Base-by-base conservation (phyloP, 2,113 vertebrate species). In the Speoplatyrhinus poulsoni region DNA sequence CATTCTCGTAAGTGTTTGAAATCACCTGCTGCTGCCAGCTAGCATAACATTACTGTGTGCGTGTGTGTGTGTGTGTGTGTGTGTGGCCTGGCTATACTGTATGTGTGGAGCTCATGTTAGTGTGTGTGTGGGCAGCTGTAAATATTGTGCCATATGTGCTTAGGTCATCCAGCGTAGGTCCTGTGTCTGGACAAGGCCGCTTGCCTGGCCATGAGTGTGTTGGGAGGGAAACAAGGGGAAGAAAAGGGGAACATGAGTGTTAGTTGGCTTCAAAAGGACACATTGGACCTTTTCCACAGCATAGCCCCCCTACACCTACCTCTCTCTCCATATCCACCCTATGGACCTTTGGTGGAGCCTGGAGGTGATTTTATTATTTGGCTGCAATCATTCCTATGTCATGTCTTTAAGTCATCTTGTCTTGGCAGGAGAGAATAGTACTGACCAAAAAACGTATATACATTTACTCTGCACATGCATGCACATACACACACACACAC, bases 21-120 rank as follows among this genome's bases (percentile, higher is more conserved):
- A 79, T 80, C 80, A 81, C 73, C 83, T 83, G 83, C 74, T 78
- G 78, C 73, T 88, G 86, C 85, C 83, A 82, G 70, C 82, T 62
- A 81, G 12, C 68, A 68, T 41, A 62, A 32, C 60, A 73, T 67
- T 60, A 76, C 53, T 41, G 69, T 65, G 63, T 67, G n/a, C n/a
- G 74, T 57, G 70, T 81, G 70, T 70, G 70, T 55, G 52, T 41
- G 63, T 41, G 36, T 41, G 36, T 41, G 36, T 41, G 36, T 41
- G 4, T 5, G 5, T 8, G 36, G 36, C 36, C 6, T 5, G 1
- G 36, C 36, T 26, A 3, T 26, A 26, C 36, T 41, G 36, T 41
- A 41, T 41, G 36, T 41, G 36, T 41, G 36, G 36, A 41, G 36
- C 36, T 41, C 0, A 41, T 41, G 36, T 41, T 5, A 41, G 7